A percentile compares a stretch with the other conserved stretches of the same genome.
phyloP scores from a whole-genome alignment of 1,140 invertebrate genomes.

The Panagrolaimus sp. region DNA sequence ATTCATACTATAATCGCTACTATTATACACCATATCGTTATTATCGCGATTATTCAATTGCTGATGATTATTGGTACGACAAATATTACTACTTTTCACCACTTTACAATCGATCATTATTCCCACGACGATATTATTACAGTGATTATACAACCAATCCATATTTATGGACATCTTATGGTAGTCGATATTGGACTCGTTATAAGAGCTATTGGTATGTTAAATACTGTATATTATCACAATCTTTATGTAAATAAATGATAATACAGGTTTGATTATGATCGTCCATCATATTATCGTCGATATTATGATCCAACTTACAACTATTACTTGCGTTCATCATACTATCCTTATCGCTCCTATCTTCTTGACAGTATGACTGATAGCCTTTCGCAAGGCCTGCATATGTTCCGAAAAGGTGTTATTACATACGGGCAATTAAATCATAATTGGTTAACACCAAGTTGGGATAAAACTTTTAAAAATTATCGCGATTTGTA shows the following conservation, averaged over 20 bases:
- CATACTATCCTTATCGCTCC: slow-evolving; percentile 13
- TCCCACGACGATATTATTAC: slow-evolving; percentile 21
- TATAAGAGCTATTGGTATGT: slow-evolving; percentile 20
- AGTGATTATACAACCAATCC: slow-evolving; percentile 17
- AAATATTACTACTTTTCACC: slow-evolving; percentile 20
- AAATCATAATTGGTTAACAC: slow-evolving; percentile 15
- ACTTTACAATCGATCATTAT: slow-evolving; percentile 6
- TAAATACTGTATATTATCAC: too few relatives aligned
- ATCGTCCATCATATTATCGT: slow-evolving; percentile 6
- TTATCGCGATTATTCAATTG: slow-evolving; percentile 16
- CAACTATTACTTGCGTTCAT: slow-evolving; percentile 5
- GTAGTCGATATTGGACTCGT: slow-evolving; percentile 12
- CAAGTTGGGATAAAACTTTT: slow-evolving; percentile 24
- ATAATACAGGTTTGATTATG: not conserved
- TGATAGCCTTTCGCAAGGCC: slow-evolving; percentile 12
- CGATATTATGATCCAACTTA: not conserved
- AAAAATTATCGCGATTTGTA: slow-evolving; percentile 18
- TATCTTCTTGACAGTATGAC: slow-evolving; percentile 15
- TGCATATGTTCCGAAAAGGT: slow-evolving; percentile 22
- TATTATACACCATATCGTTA: slow-evolving; percentile 17
- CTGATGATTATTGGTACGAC: slow-evolving; percentile 14
- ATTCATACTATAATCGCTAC: not conserved
- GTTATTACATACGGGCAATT: slow-evolving; percentile 23
- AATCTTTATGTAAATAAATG: not conserved
- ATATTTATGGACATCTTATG: slow-evolving; percentile 13